Evolutionary conservation across 2,888 invertebrate species (phyloP).

Genomic region (Brenthis daphne): DNA sequence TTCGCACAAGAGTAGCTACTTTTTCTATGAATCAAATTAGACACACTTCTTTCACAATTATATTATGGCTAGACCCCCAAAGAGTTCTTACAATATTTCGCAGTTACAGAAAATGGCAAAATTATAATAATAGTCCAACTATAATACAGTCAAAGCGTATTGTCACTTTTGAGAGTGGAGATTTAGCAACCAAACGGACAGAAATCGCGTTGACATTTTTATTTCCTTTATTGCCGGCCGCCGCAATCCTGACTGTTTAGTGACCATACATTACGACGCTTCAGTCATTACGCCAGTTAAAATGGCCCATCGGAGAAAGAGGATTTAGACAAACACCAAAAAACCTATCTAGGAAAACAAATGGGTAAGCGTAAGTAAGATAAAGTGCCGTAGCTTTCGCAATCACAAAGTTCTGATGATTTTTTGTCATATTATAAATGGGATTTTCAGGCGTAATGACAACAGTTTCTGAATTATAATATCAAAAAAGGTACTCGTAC

Average conservation of each 20-base stretch:
- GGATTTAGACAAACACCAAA: constrained; percentile 19
- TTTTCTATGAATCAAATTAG: no score
- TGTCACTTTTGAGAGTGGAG: not conserved
- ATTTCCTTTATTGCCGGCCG: constrained; percentile 13
- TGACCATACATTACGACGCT: constrained; percentile 22
- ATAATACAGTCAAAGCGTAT: no score
- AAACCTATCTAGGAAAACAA: constrained; percentile 23
- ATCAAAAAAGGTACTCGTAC: no score
- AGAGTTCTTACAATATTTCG: no score
- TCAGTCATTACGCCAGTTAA: constrained; percentile 23
- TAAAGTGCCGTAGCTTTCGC: not conserved
- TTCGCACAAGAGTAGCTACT: no score
- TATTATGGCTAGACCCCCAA: no score
- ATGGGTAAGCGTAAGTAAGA: constrained; percentile 18
- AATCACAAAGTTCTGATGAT: constrained; percentile 5
- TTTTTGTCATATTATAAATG: not conserved
- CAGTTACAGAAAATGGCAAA: no score
- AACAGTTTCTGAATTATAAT: no score
- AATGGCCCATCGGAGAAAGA: constrained; percentile 18
- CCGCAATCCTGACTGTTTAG: constrained; percentile 11
- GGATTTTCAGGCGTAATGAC: no score
- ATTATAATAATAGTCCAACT: no score
- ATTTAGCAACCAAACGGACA: not conserved
- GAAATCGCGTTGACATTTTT: constrained; percentile 12
- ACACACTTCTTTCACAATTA: no score